Conservation (phyloP, 2,113 vertebrate species). For the Elgaria multicarinata region DNA sequence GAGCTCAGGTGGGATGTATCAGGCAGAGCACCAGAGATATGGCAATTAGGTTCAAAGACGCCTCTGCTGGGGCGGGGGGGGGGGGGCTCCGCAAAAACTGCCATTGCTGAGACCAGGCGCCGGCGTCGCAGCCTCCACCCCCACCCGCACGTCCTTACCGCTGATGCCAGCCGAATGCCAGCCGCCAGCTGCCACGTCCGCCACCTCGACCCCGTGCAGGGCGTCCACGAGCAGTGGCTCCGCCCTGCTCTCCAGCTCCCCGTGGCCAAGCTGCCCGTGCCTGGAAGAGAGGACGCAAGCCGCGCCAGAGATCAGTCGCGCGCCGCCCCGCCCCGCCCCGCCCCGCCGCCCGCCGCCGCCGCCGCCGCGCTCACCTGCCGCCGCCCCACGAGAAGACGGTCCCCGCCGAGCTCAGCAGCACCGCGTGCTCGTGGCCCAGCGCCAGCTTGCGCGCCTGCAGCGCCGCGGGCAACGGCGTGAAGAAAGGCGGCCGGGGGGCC, state of each 20-base stretch:
- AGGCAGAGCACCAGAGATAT: too few species aligned
- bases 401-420: slow-evolving; percentile 79
- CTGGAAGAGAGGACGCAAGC: slow-evolving; percentile 65
- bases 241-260: slow-evolving; percentile 77
- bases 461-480: slow-evolving; percentile 68
- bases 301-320: background rate
- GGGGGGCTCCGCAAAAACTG: too few species aligned
- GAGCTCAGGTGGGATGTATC: too few species aligned
- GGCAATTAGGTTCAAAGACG: too few species aligned
- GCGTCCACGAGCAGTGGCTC: slow-evolving; percentile 88
- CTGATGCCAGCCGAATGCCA: slow-evolving; percentile 91
- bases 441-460: slow-evolving; percentile 79
- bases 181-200: slow-evolving; percentile 83
- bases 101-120: too few species aligned
- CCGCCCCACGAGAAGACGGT: slow-evolving; percentile 87
- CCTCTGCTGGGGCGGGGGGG: too few species aligned
- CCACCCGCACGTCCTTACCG: slow-evolving; percentile 87
- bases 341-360: rapidly evolving
- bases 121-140: background rate
- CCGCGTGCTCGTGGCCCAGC: slow-evolving; percentile 83
- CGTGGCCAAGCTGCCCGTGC: slow-evolving; percentile 93
- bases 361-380: slow-evolving; percentile 81
- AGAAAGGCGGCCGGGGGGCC: slow-evolving; percentile 78
- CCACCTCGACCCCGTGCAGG: slow-evolving; percentile 84
- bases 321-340: rapidly evolving